Evolutionary conservation across 1,140 invertebrate genomes (phyloP).

Genomic region (Listronotus oregonensis): DNA sequence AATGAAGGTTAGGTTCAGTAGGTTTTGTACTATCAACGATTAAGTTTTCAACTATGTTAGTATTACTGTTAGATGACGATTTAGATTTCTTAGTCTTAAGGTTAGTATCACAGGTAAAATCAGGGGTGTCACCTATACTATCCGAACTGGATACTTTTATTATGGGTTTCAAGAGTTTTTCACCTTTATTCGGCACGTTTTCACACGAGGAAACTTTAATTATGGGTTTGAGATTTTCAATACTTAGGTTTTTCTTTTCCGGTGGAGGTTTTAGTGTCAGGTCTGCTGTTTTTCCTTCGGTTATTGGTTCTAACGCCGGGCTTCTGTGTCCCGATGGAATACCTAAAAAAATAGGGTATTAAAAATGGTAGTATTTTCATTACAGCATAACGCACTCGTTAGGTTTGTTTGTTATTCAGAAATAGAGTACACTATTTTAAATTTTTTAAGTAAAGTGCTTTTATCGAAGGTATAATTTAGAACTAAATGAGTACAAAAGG

Average conservation of each 20-base stretch:
- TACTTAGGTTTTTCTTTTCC: conserved; percentile 13
- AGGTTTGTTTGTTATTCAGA: too few species aligned
- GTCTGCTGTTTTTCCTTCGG: conserved; percentile 47
- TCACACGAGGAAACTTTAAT: conserved; percentile 44
- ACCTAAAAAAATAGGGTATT: conserved; percentile 24
- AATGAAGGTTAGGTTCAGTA: not conserved
- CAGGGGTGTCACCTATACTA: conserved; percentile 10
- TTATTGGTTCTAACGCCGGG: conserved; percentile 52
- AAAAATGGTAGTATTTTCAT: not conserved
- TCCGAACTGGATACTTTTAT: conserved; percentile 40
- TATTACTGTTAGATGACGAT: not conserved
- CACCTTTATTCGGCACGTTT: conserved; percentile 22
- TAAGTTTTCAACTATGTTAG: conserved; percentile 9
- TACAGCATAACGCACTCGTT: too few species aligned
- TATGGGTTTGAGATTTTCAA: conserved; percentile 37
- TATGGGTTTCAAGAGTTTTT: conserved; percentile 39
- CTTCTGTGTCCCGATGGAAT: conserved; percentile 52
- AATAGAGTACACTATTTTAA: too few species aligned
- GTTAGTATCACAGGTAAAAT: conserved; percentile 14
- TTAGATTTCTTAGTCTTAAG: conserved; percentile 6
- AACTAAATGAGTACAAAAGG: too few species aligned
- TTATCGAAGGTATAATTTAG: too few species aligned
- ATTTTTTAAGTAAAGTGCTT: too few species aligned
- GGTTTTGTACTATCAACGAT: conserved; percentile 1
- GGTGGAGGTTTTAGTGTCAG: conserved; percentile 9